These are phyloP conservation scores for Pithecia hirsuta DNA, from an alignment of 2,797 vertebrate species.

Conservation along the genomic window DNA sequence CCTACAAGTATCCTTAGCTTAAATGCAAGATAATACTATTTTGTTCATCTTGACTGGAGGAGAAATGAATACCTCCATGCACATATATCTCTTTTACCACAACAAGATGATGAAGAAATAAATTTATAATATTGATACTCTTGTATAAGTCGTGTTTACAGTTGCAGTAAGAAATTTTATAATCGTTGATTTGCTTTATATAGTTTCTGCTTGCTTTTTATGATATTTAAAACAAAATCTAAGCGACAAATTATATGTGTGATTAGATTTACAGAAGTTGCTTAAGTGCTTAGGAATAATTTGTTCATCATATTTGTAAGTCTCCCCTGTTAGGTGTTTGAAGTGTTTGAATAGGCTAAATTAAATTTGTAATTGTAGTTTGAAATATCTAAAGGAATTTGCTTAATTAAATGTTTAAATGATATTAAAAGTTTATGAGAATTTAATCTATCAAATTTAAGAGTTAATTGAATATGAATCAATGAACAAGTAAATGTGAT, in stretches of 20 bases:
- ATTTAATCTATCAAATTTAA: constrained; percentile 71
- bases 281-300: constrained; percentile 60
- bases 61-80: not conserved
- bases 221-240: constrained; percentile 40
- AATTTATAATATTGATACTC: not conserved
- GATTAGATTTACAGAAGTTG: constrained; percentile 65
- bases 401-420: constrained; percentile 76
- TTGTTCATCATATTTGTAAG: constrained; percentile 53
- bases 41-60: not conserved
- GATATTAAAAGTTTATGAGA: constrained; percentile 69
- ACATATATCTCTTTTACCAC: not conserved
- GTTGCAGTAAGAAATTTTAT: not conserved
- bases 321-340: constrained; percentile 73
- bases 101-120: not conserved
- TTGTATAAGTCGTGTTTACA: not conserved
- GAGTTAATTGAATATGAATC: constrained; percentile 75
- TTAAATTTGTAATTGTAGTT: constrained; percentile 73
- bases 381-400: constrained; percentile 71
- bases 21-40: not conserved
- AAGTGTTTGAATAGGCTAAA: constrained; percentile 71
- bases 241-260: constrained; percentile 57
- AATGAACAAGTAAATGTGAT: constrained; percentile 67
- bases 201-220: not conserved
- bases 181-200: not conserved
- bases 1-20: not conserved